Conservation (phyloP, 2,113 vertebrate species). For the Ciconia boyciana region DNA sequence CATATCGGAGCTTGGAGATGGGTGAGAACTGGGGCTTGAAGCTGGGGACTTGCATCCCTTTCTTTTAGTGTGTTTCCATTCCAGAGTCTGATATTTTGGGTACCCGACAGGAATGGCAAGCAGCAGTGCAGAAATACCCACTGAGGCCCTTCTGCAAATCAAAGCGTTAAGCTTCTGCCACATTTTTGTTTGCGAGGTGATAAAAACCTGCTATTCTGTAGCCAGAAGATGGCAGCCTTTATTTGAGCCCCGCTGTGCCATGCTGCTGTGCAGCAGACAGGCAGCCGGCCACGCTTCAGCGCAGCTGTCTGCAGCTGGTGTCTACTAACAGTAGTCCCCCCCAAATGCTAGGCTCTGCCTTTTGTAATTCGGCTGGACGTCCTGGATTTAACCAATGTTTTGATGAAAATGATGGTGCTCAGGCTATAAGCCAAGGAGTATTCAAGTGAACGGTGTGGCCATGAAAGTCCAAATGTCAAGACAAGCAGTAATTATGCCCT, state of each 20-base stretch:
- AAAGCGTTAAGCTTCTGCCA: background rate
- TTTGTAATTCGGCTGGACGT: background rate
- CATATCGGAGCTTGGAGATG: background rate
- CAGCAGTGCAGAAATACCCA: background rate
- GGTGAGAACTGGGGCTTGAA: background rate
- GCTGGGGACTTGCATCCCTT: background rate
- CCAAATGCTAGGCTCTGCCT: background rate
- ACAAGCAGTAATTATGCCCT: background rate
- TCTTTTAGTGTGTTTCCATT: background rate
- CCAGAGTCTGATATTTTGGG: background rate
- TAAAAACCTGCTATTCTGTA: background rate
- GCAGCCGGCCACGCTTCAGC: rapidly evolving
- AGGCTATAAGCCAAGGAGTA: background rate
- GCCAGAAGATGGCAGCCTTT: conserved; percentile 5
- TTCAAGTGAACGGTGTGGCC: background rate
- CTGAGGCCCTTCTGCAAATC: background rate
- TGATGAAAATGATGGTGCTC: background rate
- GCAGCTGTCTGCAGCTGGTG: background rate
- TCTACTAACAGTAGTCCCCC: background rate
- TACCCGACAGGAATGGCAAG: background rate
- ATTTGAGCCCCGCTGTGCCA: background rate
- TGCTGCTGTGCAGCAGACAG: background rate
- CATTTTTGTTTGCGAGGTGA: background rate
- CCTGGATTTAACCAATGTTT: background rate
- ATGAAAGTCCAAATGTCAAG: background rate